Evolutionary conservation across 2,797 vertebrate genomes (phyloP).

Genomic region (Danio kyathit): DNA sequence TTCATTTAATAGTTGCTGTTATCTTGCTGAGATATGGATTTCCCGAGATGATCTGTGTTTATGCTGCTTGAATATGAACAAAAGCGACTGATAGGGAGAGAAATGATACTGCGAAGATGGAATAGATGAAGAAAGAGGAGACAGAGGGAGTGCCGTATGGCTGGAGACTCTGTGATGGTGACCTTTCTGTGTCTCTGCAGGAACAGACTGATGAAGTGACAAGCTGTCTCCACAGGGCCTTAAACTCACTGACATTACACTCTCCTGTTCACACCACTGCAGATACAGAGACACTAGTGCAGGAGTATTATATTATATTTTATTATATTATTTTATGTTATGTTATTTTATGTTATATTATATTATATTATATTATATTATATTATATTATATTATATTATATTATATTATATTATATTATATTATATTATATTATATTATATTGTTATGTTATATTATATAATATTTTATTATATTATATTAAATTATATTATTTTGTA

Average conservation of each 20-base stretch:
- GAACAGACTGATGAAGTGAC: constrained; percentile 36
- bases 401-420: too few relatives aligned
- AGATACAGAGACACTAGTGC: not conserved
- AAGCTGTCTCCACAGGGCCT: constrained; percentile 41
- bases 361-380: too few relatives aligned
- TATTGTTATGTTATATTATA: too few relatives aligned
- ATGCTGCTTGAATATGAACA: not conserved
- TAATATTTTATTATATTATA: too few relatives aligned
- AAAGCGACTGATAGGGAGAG: not conserved
- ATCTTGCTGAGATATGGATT: not conserved
- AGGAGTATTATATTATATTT: not conserved
- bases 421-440: too few relatives aligned
- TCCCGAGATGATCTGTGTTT: not conserved
- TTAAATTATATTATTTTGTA: too few relatives aligned
- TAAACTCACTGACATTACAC: not conserved
- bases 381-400: too few relatives aligned
- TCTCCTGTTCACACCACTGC: not conserved
- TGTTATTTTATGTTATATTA: too few relatives aligned
- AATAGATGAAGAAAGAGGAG: not conserved
- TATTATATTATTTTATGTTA: too few relatives aligned
- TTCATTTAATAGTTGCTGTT: not conserved
- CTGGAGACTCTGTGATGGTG: constrained; percentile 11
- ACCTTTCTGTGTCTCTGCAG: constrained; percentile 52
- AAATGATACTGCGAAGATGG: not conserved
- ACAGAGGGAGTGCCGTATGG: constrained; percentile 42